phyloP scores from a whole-genome alignment of 2,888 invertebrate species.

The Synanthedon myopaeformis region DNA sequence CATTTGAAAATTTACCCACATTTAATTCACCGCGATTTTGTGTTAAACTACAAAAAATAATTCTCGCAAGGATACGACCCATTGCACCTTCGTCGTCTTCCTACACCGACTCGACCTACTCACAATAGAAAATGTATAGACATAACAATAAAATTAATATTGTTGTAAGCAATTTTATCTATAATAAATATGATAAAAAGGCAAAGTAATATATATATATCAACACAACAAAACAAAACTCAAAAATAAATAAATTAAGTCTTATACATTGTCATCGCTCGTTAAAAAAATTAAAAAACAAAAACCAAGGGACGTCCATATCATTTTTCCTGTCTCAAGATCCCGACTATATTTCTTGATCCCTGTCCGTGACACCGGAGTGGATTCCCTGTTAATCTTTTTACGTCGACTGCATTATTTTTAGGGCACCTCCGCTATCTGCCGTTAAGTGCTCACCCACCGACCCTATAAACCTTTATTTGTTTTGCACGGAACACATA shows the following conservation, averaged over 20 bases:
- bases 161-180: background rate
- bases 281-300: too few relatives aligned
- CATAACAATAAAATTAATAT: background rate
- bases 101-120: constrained; percentile 19
- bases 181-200: background rate
- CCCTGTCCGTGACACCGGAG: constrained; percentile 42
- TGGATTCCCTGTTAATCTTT: constrained; percentile 48
- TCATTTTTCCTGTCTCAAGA: background rate
- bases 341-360: constrained; percentile 40
- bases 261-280: too few relatives aligned
- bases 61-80: constrained; percentile 13
- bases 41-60: constrained; percentile 1
- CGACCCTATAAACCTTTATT: background rate
- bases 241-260: too few relatives aligned
- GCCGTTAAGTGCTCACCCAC: background rate
- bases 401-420: constrained; percentile 51
- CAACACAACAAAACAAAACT: too few relatives aligned
- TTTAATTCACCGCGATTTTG: background rate
- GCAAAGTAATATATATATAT: too few relatives aligned
- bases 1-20: constrained; percentile 2
- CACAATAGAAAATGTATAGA: background rate
- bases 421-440: constrained; percentile 26
- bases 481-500: background rate
- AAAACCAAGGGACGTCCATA: background rate
- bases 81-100: constrained; percentile 18